Evolutionary conservation across 2,113 vertebrate genomes (phyloP).

Genomic region (Notechis scutatus): DNA sequence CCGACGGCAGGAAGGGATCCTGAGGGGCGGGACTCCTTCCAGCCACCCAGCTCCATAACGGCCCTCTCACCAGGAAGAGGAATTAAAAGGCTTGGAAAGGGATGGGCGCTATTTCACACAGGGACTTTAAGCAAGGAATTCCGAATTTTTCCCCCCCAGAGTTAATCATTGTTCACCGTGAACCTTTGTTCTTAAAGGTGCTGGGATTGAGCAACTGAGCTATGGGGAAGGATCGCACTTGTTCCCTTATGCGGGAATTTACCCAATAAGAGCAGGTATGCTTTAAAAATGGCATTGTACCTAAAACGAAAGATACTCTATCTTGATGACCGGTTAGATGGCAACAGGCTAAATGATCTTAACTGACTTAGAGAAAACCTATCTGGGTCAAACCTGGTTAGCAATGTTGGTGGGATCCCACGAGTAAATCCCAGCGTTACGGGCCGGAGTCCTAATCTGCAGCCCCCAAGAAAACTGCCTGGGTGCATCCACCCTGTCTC

Average conservation of each 20-base stretch:
- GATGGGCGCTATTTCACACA: neutral
- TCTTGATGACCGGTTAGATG: neutral
- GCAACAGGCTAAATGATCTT: neutral
- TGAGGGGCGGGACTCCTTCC: accelerated
- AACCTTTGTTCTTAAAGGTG: neutral
- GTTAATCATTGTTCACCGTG: neutral
- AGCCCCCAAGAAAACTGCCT: neutral
- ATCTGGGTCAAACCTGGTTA: neutral
- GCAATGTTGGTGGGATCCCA: neutral
- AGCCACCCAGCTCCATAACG: neutral
- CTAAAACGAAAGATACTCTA: neutral
- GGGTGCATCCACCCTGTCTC: neutral
- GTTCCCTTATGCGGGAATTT: neutral
- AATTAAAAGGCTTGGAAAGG: neutral
- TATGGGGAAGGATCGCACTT: neutral
- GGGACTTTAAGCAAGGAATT: neutral
- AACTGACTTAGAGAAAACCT: neutral
- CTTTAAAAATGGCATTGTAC: neutral
- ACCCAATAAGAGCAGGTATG: neutral
- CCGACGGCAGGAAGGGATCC: no score
- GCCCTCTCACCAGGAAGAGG: neutral
- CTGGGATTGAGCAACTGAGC: neutral
- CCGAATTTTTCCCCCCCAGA: accelerated
- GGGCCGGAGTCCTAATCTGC: neutral
- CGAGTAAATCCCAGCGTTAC: neutral